These are phyloP conservation scores for Trichacis sp. DNA, from an alignment of 2,888 invertebrate species.

Conservation along the genomic window DNA sequence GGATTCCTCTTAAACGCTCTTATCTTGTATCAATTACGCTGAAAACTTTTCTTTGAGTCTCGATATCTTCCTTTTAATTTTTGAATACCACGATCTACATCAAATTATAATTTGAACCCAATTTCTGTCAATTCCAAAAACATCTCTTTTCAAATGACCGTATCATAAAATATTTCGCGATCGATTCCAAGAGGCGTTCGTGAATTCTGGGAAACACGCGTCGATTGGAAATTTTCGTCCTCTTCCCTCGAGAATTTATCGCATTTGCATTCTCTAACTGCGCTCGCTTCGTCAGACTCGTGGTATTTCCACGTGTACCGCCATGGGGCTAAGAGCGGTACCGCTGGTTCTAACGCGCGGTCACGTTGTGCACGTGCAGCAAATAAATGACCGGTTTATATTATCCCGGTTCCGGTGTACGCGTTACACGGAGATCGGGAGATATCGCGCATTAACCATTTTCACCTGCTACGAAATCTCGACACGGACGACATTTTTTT, in stretches of 20 bases:
- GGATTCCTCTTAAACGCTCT: too few relatives aligned
- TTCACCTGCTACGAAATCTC: slow-evolving; percentile 25
- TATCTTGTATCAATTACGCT: too few relatives aligned
- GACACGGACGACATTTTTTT: not conserved
- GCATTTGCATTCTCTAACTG: slow-evolving; percentile 27
- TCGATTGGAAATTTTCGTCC: slow-evolving; percentile 15
- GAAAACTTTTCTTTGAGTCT: too few relatives aligned
- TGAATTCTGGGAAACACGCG: too few relatives aligned
- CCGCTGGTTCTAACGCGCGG: slow-evolving; percentile 28
- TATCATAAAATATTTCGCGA: too few relatives aligned
- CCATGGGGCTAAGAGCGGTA: slow-evolving; percentile 27
- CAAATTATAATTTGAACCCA: too few relatives aligned
- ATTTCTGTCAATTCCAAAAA: too few relatives aligned
- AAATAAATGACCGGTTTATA: slow-evolving; percentile 42
- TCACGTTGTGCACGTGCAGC: slow-evolving; percentile 41
- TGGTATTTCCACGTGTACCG: slow-evolving; percentile 34
- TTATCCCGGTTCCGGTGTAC: slow-evolving; percentile 32
- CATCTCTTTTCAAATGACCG: too few relatives aligned
- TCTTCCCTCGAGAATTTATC: slow-evolving; percentile 26
- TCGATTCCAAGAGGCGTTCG: too few relatives aligned
- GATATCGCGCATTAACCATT: slow-evolving; percentile 29
- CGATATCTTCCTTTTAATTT: too few relatives aligned
- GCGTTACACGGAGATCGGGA: slow-evolving; percentile 25
- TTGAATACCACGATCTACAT: too few relatives aligned
- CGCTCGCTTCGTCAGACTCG: slow-evolving; percentile 32